Base-by-base conservation (phyloP, 1,140 invertebrate species). In the Apis cerana region DNA sequence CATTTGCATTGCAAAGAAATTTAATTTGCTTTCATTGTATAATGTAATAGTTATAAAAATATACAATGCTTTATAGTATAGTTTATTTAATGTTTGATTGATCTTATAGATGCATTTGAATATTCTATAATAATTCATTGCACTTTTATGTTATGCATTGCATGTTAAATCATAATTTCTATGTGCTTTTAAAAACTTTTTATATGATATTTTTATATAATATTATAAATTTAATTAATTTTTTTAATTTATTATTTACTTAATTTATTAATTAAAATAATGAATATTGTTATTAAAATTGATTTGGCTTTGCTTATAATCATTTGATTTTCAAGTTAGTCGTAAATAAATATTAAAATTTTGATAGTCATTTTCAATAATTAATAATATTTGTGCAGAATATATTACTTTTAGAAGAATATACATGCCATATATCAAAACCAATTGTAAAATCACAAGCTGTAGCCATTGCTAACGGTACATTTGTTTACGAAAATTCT, bases 401-500 rank as follows among this genome's bases (percentile, higher is more conserved):
- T 82, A 87, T 95, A 59, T 83, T 95, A n/a, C 69, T 94, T 48
- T 84, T 95, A 87, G 93, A 95, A 71, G 95, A 95, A 77, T 87
- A 90, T 10, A 92, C 87, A 64, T 91, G 87, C 33, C 93, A 92
- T 21, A 83, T 93, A 21, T 91, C 91, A 33, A 93, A 93, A 76
- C 94, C 95, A 9, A 91, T 93, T 12, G 91, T 95, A 65, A 90
- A 93, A 76, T 91, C 92, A 27, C 91, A 94, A 90, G 95, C 95
- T 23, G 84, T 96, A 17, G 92, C 93, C 50, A 92, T 96, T 56
- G 91, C 94, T 19, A 93, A 95, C 74, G 95, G 94, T 17, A 94
- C 94, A 43, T 95, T 96, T 69, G 91, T 92, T 58, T 96, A 95
- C 92, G 93, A 93, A 67, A 78, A 81, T 82, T 64, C 69, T 10